Evolutionary conservation across 2,888 invertebrate species (phyloP).

Genomic region (Rhingia campestris): DNA sequence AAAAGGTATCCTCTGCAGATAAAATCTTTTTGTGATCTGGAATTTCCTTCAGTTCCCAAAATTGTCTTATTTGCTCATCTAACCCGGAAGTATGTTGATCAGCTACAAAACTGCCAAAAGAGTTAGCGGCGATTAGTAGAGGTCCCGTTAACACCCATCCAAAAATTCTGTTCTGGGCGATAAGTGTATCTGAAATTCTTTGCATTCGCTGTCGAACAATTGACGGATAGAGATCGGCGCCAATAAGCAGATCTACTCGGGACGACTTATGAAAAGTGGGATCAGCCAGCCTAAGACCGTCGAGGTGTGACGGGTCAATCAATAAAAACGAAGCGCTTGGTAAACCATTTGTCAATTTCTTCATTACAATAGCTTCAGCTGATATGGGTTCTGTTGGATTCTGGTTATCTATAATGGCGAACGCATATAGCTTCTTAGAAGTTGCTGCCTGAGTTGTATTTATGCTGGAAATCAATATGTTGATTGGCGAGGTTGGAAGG

Average conservation of each 20-base stretch:
- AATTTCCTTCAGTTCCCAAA: too few relatives aligned
- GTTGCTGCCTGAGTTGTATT: not conserved
- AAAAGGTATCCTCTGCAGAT: not conserved
- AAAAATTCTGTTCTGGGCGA: constrained; percentile 11
- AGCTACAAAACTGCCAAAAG: not conserved
- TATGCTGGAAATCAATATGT: constrained; percentile 4
- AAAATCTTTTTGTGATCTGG: not conserved
- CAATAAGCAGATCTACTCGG: too few relatives aligned
- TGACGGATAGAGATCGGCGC: too few relatives aligned
- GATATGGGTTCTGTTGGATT: not conserved
- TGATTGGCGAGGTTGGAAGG: not conserved
- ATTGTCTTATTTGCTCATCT: constrained; percentile 3
- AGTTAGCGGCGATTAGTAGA: not conserved
- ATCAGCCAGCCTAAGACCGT: too few relatives aligned
- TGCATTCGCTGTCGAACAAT: too few relatives aligned
- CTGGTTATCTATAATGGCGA: not conserved
- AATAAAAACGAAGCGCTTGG: not conserved
- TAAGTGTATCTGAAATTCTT: not conserved
- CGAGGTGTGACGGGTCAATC: too few relatives aligned
- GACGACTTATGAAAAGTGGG: too few relatives aligned
- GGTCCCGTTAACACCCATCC: constrained; percentile 14
- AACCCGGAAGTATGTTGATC: not conserved
- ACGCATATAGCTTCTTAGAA: not conserved
- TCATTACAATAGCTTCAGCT: not conserved
- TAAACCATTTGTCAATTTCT: not conserved